Conservation (phyloP, 2,113 vertebrate genomes). For the Mesitornis unicolor region DNA sequence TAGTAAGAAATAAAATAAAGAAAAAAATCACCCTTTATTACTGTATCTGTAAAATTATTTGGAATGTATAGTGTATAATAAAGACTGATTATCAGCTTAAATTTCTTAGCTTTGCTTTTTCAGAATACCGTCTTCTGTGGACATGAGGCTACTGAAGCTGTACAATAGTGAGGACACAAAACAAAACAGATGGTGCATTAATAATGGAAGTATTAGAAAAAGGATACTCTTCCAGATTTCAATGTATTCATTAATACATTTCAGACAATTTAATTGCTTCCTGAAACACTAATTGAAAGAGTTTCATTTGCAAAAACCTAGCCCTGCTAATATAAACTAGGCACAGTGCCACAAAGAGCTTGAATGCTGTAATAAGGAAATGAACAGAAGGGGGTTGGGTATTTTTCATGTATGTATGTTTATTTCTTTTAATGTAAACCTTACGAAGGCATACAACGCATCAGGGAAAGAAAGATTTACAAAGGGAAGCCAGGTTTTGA, state of each 20-base stretch:
- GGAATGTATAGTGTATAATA: slow-evolving; percentile 47
- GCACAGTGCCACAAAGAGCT: slow-evolving; percentile 68
- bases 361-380: slow-evolving; percentile 63
- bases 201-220: slow-evolving; percentile 73
- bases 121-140: slow-evolving; percentile 56
- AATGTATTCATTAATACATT: slow-evolving; percentile 79
- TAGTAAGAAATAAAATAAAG: too few species aligned
- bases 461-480: neutral
- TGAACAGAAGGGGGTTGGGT: neutral
- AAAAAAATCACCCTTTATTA: neutral
- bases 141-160: slow-evolving; percentile 64
- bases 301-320: slow-evolving; percentile 75
- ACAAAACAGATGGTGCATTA: slow-evolving; percentile 76
- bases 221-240: slow-evolving; percentile 72
- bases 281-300: slow-evolving; percentile 80
- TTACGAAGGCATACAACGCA: neutral
- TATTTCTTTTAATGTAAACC: slow-evolving; percentile 52
- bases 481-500: neutral
- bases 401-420: neutral
- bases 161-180: slow-evolving; percentile 58
- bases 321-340: slow-evolving; percentile 74
- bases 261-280: slow-evolving; percentile 82
- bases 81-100: slow-evolving; percentile 57
- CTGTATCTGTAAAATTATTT: slow-evolving; percentile 51
- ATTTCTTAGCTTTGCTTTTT: slow-evolving; percentile 63